These are phyloP conservation scores for Babylonia areolata DNA, from an alignment of 1,140 invertebrate genomes.

Conservation along the genomic window DNA sequence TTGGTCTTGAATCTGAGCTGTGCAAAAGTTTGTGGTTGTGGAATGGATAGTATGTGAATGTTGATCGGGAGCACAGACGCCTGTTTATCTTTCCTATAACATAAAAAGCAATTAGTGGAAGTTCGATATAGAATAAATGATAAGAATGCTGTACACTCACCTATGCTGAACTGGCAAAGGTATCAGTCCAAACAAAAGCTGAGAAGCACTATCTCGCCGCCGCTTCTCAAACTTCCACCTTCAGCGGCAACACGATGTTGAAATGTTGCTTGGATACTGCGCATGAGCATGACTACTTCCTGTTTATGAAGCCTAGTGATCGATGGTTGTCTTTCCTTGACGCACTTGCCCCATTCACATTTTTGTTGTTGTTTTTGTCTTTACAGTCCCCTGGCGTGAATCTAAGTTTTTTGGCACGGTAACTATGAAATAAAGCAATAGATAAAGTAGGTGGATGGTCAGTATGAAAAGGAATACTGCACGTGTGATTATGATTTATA, in stretches of 20 bases:
- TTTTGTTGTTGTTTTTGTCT: too few species aligned
- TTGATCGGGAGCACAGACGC: too few species aligned
- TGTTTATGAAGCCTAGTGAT: background rate
- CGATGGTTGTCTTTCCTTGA: background rate
- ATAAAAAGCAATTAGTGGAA: background rate
- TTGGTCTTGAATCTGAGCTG: too few species aligned
- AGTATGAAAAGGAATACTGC: too few species aligned
- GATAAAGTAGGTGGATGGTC: too few species aligned
- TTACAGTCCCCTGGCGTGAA: too few species aligned
- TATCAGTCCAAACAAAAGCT: background rate
- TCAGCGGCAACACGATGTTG: slow-evolving; percentile 40
- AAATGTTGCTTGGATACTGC: slow-evolving; percentile 54
- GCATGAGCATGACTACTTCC: slow-evolving; percentile 35
- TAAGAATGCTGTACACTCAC: background rate
- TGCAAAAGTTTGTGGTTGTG: too few species aligned
- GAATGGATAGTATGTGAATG: too few species aligned
- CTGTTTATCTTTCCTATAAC: too few species aligned
- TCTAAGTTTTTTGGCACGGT: too few species aligned
- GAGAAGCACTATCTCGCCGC: background rate
- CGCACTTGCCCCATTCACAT: slow-evolving; percentile 9
- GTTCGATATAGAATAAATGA: background rate
- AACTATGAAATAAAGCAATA: too few species aligned
- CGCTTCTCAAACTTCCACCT: background rate
- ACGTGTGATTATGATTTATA: too few species aligned
- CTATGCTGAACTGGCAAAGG: background rate